Evolutionary conservation across 2,888 invertebrate genomes (phyloP).

Genomic region (Cephus pulcher): DNA sequence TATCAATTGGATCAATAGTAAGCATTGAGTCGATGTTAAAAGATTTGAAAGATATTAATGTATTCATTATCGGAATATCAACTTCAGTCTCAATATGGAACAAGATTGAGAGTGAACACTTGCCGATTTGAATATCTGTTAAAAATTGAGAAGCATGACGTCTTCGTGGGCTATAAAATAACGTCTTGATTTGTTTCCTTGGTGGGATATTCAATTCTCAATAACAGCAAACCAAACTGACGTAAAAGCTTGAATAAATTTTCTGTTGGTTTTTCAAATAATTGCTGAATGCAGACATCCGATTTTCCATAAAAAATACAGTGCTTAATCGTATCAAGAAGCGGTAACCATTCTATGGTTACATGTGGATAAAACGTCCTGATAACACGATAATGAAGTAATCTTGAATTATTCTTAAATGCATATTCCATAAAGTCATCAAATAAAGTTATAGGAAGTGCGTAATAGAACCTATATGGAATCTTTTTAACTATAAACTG

Average conservation of each 20-base stretch:
- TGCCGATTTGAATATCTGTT: neutral
- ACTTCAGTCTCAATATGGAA: neutral
- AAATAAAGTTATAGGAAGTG: conserved; percentile 77
- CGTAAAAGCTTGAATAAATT: conserved; percentile 65
- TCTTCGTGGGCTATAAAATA: neutral
- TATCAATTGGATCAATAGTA: too few species aligned
- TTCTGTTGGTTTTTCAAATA: conserved; percentile 60
- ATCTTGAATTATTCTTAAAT: conserved; percentile 55
- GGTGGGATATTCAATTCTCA: conserved; percentile 61
- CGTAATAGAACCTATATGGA: conserved; percentile 77
- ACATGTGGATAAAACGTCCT: conserved; percentile 81
- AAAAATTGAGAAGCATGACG: neutral
- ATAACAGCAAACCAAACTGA: conserved; percentile 69
- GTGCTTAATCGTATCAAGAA: conserved; percentile 65
- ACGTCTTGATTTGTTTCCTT: neutral
- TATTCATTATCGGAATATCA: neutral
- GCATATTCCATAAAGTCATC: conserved; percentile 68
- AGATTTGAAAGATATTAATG: neutral
- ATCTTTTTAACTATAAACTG: conserved; percentile 68
- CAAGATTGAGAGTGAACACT: neutral
- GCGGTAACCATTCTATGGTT: conserved; percentile 79
- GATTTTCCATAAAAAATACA: conserved; percentile 43
- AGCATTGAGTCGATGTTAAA: neutral
- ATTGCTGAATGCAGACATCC: conserved; percentile 38
- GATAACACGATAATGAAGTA: conserved; percentile 68